Conservation (phyloP, 2,888 invertebrate species). For the Pristionchus mayeri region DNA sequence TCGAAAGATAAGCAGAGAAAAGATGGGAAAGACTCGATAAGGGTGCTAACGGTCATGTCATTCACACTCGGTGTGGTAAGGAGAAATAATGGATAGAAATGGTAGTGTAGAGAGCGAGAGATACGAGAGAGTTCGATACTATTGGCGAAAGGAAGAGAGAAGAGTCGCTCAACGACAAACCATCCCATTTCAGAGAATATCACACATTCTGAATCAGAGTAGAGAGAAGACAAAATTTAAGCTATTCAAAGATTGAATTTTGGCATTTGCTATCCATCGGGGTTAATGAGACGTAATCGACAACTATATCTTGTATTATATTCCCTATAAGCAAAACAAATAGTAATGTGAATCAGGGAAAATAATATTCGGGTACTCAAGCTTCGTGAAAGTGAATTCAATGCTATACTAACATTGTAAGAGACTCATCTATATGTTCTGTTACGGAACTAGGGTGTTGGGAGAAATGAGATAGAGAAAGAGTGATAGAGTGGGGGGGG, state of each 20-base stretch:
- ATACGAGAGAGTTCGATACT: not conserved
- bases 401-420: no score
- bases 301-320: no score
- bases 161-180: not conserved
- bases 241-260: no score
- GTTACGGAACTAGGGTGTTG: not conserved
- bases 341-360: no score
- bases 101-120: not conserved
- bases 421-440: not conserved
- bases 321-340: no score
- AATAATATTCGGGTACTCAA: no score
- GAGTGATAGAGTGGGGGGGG: not conserved
- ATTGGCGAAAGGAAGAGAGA: not conserved
- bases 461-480: no score
- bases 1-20: no score
- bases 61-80: not conserved
- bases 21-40: not conserved
- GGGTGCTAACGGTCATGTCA: not conserved
- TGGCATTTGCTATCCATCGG: no score
- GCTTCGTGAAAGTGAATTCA: no score
- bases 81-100: not conserved
- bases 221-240: not conserved
- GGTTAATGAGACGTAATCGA: no score
- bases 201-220: not conserved
- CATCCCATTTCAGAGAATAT: not conserved